Evolutionary conservation across 2,113 vertebrate genomes (phyloP), one percentile per base, ranked within the genome.

Genomic region (Cyanoramphus novaezelandiae): DNA sequence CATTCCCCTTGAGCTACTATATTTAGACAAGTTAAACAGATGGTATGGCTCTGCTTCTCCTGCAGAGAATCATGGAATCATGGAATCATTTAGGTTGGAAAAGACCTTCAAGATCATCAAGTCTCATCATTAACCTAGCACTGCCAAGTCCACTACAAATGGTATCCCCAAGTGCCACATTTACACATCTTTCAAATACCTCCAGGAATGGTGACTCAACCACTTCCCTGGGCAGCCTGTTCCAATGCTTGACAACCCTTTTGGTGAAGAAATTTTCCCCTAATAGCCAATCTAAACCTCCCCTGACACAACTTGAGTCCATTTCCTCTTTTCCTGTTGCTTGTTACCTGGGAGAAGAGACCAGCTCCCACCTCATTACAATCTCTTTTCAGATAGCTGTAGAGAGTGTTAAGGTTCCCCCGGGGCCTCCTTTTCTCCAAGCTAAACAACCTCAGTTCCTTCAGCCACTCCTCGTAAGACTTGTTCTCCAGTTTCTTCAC

Each of bases 21-120:
- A 82, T 85, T 92, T 93, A 86, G 77, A 62, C 18, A 95, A 53
- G 31, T 82, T 27, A 53, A 95, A 86, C 82, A 90, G 80, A 86
- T 91, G 86, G 86, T 41, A 75, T 39, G 19, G 39, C 49, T 92
- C 55, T 70, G 43, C 11, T 92, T 53, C 11, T 90, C 33, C 60
- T 39, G 33, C 24, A 84, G 44, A 77, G 46, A 83, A 49, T 41
- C 17, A 43, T 15, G 27, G n/a, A 68, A 37, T 62, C 8, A 49
- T 10, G 16, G n/a, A 55, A 49, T 63, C 3, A 20, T 82, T 86
- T 69, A 55, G 41, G 20, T 29, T 43, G 13, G 35, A 69, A 81
- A 86, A 55, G 25, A 55, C 14, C 68, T 68, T 81, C 74, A 74
- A 68, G 46, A 86, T 33, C n/a, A 41, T 37, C 35, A 31, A 28